phyloP scores from a whole-genome alignment of 2,888 invertebrate species.

The Strigamia crassipes region DNA sequence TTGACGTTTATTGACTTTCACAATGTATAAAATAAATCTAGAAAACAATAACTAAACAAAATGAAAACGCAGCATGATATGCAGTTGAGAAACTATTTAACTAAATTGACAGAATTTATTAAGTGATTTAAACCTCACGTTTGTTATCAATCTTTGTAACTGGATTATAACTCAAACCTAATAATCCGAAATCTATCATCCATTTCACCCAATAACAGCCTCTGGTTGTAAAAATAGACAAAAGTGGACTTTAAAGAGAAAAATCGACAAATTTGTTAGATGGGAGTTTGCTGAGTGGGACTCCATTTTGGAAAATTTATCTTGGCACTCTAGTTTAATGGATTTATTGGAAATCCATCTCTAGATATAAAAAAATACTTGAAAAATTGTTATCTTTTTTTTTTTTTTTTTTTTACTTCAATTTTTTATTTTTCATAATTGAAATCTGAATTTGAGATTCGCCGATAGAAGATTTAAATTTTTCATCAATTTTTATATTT shows the following conservation, averaged over 20 bases:
- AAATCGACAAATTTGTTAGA: not conserved
- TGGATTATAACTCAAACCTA: not conserved
- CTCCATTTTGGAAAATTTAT: conserved; percentile 25
- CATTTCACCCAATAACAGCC: not conserved
- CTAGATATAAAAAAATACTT: not conserved
- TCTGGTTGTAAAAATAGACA: not conserved
- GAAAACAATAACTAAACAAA: no score
- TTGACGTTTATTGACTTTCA: no score
- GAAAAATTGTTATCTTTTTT: not conserved
- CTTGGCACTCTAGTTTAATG: conserved; percentile 3
- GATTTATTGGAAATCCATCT: conserved; percentile 35
- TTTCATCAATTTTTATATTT: no score
- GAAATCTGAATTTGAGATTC: no score
- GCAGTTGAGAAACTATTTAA: no score
- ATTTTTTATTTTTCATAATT: not conserved
- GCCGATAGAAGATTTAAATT: no score
- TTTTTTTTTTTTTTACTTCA: not conserved
- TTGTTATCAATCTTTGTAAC: not conserved
- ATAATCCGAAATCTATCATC: not conserved
- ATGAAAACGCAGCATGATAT: no score
- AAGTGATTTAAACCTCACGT: not conserved
- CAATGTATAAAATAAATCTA: no score
- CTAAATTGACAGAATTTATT: not conserved
- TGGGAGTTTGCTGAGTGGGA: not conserved
- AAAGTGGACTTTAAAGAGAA: not conserved